Evolutionary conservation across 2,797 vertebrate genomes (phyloP).

Genomic region (Thaleichthys pacificus): DNA sequence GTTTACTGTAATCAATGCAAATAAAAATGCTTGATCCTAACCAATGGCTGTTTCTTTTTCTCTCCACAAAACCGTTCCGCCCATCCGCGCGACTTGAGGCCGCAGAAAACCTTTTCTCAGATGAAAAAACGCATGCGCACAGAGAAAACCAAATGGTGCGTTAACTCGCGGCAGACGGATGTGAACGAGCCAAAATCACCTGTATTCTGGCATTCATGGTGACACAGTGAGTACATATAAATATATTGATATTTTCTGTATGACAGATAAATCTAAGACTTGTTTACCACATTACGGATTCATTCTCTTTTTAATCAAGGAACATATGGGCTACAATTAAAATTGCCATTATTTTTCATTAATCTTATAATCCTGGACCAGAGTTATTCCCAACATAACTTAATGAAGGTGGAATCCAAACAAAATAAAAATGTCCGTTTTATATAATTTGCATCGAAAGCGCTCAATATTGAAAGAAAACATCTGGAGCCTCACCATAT

Average conservation of each 20-base stretch:
- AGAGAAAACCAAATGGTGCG: constrained; percentile 55
- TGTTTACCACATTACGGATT: background rate
- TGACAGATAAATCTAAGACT: background rate
- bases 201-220: constrained; percentile 76
- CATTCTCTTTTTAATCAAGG: background rate
- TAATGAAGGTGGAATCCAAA: too few relatives aligned
- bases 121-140: constrained; percentile 69
- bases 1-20: background rate
- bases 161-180: constrained; percentile 68
- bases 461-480: constrained; percentile 2
- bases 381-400: constrained; percentile 3
- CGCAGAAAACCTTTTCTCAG: constrained; percentile 64
- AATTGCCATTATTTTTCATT: background rate
- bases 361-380: background rate
- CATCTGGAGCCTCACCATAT: background rate
- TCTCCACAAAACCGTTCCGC: constrained; percentile 29
- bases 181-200: constrained; percentile 66
- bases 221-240: constrained; percentile 70
- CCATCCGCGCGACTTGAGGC: constrained; percentile 14
- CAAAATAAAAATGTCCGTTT: too few relatives aligned
- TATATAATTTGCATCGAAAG: background rate
- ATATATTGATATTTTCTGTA: constrained; percentile 13
- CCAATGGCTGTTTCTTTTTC: background rate
- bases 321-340: background rate
- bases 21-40: background rate